A percentile compares a stretch with the other conserved stretches of the same genome.
Evolutionary conservation across 2,888 invertebrate species (phyloP).

Genomic region (Chirona hameri): DNA sequence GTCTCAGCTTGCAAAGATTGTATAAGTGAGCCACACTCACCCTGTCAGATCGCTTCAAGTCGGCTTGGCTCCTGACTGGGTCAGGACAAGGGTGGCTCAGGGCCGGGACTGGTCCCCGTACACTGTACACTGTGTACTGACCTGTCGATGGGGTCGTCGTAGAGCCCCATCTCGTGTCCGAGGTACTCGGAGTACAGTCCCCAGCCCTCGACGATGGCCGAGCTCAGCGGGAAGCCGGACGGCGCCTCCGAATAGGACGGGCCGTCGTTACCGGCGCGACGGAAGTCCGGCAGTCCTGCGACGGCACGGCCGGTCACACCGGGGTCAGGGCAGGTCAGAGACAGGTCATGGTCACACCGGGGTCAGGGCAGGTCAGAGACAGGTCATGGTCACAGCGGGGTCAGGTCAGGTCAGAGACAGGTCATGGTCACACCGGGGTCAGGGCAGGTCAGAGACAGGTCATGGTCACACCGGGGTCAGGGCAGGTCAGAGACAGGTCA

Average conservation of each 20-base stretch:
- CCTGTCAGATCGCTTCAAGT: no score
- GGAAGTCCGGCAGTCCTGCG: conserved; percentile 37
- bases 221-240: conserved; percentile 36
- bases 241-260: conserved; percentile 32
- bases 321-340: neutral
- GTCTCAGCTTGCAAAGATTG: no score
- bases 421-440: no score
- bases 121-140: conserved; percentile 24
- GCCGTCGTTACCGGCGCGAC: conserved; percentile 33
- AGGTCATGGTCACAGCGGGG: no score
- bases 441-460: no score
- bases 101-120: no score
- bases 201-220: conserved; percentile 43
- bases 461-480: no score
- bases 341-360: no score
- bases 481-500: no score
- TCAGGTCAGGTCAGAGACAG: no score
- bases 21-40: no score
- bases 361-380: no score
- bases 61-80: neutral
- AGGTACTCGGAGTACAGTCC: conserved; percentile 46
- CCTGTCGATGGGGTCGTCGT: conserved; percentile 42
- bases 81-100: neutral
- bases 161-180: conserved; percentile 47
- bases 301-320: conserved; percentile 40